Base-by-base conservation (phyloP, 1,140 invertebrate species). In the Drusus annulatus region DNA sequence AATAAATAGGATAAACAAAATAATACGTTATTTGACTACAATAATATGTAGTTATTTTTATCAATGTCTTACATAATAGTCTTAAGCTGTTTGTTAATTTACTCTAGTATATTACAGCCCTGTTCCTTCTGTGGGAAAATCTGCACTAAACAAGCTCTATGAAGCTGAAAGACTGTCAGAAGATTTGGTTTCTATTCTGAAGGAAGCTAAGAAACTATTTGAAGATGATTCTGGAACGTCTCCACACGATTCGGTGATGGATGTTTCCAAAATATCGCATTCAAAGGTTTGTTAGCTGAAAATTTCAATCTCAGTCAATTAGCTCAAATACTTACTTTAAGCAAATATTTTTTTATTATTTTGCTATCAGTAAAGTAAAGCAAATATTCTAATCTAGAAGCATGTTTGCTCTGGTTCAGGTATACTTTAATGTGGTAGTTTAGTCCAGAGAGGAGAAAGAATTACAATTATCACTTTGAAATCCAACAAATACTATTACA, bases 201-300 rank as follows among this genome's bases (percentile, higher is more conserved):
- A 80, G 60, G 78, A 82, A 63, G 52, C 78, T 17, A 80, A 71
- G 21, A 82, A 71, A 54, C 13, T 76, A 8, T 10, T 69, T 25
- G 73, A 80, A 73, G 36, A 58, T 6, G 69, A 75, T 28, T 56
- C 52, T 58, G 54, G 13, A 6, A 78, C 52, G 28, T 74, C 80
- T 63, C 28, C 56, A 63, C 7, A 23, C 8, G 54, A 23, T 3
- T 79, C 62, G 56, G 62, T 74, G 6, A 77, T 80, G 21, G 56
- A 82, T 73, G 81, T 82, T 25, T 82, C 81, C 13, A 82, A 77
- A 52, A 82, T 82, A 51, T 76, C 80, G 60, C 52, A 75, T 10
- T 17, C 54, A 54, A 75, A 75, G 71, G 71, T 74, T 31, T 65
- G 19, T 45, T 45, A 45, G 10, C 36, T 45, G 36, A 45, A 45